Percentiles rank a stretch among this genome's conserved stretches.
phyloP scores from a whole-genome alignment of 2,888 invertebrate species.

The Xanthia togata region DNA sequence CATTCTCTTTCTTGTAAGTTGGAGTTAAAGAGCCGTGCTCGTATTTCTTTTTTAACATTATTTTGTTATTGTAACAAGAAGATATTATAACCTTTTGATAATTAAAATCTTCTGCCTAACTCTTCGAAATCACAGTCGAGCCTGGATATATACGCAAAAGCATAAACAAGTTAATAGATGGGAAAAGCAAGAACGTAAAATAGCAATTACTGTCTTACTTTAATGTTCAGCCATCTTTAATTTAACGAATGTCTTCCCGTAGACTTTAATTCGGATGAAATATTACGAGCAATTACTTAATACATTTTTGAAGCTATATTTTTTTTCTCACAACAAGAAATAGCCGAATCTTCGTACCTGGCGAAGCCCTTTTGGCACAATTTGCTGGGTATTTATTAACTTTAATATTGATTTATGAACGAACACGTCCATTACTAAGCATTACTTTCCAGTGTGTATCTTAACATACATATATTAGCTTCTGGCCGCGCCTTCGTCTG shows the following conservation, averaged over 20 bases:
- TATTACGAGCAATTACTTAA: constrained; percentile 7
- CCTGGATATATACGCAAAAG: constrained; percentile 13
- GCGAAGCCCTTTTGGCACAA: background rate
- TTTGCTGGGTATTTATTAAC: background rate
- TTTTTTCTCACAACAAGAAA: background rate
- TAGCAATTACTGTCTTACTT: background rate
- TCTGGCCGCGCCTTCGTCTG: too few relatives aligned
- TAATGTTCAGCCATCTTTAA: constrained; percentile 14
- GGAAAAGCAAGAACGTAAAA: background rate
- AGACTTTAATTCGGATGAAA: constrained; percentile 9
- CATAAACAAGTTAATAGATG: constrained; percentile 7
- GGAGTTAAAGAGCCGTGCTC: background rate
- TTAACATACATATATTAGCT: background rate
- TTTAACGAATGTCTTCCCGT: background rate
- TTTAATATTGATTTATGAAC: background rate
- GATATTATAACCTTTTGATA: background rate
- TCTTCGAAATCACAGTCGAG: background rate
- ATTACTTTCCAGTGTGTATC: background rate
- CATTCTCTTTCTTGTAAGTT: too few relatives aligned
- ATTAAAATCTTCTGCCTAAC: background rate
- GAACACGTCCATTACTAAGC: background rate
- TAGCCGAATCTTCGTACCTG: background rate
- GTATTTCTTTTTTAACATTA: background rate
- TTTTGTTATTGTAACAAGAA: background rate
- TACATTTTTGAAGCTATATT: background rate